Evolutionary conservation across 2,797 vertebrate species (phyloP).

Genomic region (Pseudomugil gertrudae): DNA sequence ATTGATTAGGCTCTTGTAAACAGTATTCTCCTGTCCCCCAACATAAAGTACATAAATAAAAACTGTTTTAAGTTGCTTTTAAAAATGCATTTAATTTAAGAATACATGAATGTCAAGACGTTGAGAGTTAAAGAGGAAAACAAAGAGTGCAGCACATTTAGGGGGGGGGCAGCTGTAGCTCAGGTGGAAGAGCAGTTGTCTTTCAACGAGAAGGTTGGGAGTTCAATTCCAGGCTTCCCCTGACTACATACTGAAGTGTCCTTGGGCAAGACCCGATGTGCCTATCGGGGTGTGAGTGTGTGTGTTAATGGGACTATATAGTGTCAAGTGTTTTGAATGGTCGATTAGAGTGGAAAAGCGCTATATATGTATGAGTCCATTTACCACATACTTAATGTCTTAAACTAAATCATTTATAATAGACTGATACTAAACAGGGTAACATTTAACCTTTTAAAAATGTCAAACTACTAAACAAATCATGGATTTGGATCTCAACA

Average conservation of each 20-base stretch:
- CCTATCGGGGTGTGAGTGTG: too few species aligned
- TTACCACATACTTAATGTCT: background rate
- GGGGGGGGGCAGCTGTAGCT: too few species aligned
- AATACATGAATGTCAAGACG: background rate
- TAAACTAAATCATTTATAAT: background rate
- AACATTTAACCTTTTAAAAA: background rate
- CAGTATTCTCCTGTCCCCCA: slow-evolving; percentile 29
- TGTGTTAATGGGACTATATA: too few species aligned
- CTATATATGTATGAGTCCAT: too few species aligned
- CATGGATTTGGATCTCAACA: background rate
- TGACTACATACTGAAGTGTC: too few species aligned
- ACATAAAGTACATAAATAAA: slow-evolving; percentile 26
- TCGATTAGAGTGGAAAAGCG: too few species aligned
- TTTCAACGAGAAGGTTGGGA: too few species aligned
- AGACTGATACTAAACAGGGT: background rate
- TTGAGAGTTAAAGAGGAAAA: background rate
- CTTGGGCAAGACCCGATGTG: too few species aligned
- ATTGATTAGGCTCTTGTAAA: slow-evolving; percentile 68
- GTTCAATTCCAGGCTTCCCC: too few species aligned
- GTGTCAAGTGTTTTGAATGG: too few species aligned
- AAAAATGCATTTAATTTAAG: slow-evolving; percentile 13
- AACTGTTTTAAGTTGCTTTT: slow-evolving; percentile 8
- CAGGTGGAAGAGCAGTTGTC: too few species aligned
- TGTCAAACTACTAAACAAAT: background rate
- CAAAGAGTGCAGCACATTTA: background rate